Conservation (phyloP, 2,888 invertebrate genomes). For the Ypsolopha sequella region DNA sequence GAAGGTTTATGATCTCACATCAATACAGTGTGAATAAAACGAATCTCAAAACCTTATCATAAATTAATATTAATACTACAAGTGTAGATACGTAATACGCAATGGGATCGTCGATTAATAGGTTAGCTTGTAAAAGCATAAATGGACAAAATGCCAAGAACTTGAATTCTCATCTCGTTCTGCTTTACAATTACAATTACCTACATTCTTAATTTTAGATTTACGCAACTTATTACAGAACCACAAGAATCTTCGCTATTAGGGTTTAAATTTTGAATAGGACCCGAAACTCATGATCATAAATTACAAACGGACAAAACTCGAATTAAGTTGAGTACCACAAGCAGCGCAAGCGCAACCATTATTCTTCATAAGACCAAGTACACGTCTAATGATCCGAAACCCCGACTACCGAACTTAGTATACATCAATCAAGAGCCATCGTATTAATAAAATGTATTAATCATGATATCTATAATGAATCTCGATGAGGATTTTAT, state of each 20-base stretch:
- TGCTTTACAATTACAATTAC: too few relatives aligned
- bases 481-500: slow-evolving; percentile 46
- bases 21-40: slow-evolving; percentile 39
- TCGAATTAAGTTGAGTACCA: slow-evolving; percentile 63
- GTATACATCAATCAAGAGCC: slow-evolving; percentile 66
- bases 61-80: too few relatives aligned
- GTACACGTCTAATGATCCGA: slow-evolving; percentile 61
- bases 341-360: slow-evolving; percentile 34
- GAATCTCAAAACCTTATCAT: slow-evolving; percentile 10
- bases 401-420: slow-evolving; percentile 67
- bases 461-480: slow-evolving; percentile 64
- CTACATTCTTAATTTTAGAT: too few relatives aligned
- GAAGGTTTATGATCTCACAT: slow-evolving; percentile 14
- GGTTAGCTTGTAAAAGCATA: too few relatives aligned
- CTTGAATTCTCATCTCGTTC: too few relatives aligned
- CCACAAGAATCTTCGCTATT: too few relatives aligned
- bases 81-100: slow-evolving; percentile 1
- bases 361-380: slow-evolving; percentile 65
- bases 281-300: slow-evolving; percentile 24
- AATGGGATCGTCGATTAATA: too few relatives aligned
- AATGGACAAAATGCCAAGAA: too few relatives aligned
- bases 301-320: slow-evolving; percentile 50
- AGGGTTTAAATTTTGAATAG: too few relatives aligned
- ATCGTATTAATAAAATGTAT: slow-evolving; percentile 61
- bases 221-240: too few relatives aligned